Evolutionary conservation across 1,140 invertebrate genomes (phyloP), one percentile per base, ranked within the genome.

Genomic region (Drosophila busckii): DNA sequence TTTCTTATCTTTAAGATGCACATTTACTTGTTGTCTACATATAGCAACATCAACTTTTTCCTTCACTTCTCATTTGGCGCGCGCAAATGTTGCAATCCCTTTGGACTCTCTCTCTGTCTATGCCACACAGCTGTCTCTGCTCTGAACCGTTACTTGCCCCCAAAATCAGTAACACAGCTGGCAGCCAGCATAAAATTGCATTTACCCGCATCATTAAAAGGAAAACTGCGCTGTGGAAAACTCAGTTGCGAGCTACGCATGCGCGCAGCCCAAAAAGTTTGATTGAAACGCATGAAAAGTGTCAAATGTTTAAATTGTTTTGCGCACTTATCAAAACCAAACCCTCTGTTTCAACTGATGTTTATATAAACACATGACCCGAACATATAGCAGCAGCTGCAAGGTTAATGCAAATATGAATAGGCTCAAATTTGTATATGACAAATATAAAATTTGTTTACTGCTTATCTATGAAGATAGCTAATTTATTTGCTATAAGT

Each of bases 81-180:
- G 73, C 69, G 73, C 64, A 82, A 82, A 80, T 80, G 73, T 66
- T 82, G 73, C 73, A 80, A 70, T 76, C 50, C 71, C 66, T 70
- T 32, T 15, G 37, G 20, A 10, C 10, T 35, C 49, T 76, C 50
- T 54, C 23, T 34, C 23, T 38, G 41, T 70, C 20, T 28, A 23
- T 34, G 23, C n/a, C 25, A 26, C 46, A 46, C 70, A 76, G 49
- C 70, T 78, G 70, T 44, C 50, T 37, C 15, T 12, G 3, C 10
- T 15, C 17, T 41, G 32, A 53, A 53, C 55, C 63, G 68, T 68
- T 71, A 56, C 46, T 55, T 46, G 28, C 54, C 42, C 66, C 40
- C 45, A 28, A 44, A 44, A 31, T 6, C 9, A 16, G 29, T 8
- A 1, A 28, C 29, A 28, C 71, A 80, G 73, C 73, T 78, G 73